Base-by-base conservation (phyloP, 2,797 vertebrate species). In the Cyclura pinguis region DNA sequence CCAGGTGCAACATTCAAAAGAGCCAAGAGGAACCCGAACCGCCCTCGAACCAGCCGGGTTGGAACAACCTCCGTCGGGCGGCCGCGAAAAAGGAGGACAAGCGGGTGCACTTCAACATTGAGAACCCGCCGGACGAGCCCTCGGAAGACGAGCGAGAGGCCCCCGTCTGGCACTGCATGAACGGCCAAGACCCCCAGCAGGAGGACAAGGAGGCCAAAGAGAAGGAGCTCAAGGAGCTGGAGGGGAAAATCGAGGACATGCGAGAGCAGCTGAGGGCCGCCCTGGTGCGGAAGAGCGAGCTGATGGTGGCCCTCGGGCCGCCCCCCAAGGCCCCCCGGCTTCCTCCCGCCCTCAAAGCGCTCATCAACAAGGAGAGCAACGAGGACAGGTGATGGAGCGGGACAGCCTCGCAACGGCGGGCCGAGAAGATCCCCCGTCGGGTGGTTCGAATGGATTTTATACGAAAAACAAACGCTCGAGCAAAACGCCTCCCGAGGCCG, bases 191-290 rank as follows among this genome's bases (percentile, higher is more conserved):
- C 0, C 93, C 9, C 3, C 92, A 42, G 59, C 67, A 90, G 7
- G 85, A 10, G 0, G 29, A 67, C 18, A 76, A 91, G 0, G 80
- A 2, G 0, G 82, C 85, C 0, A 9, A 55, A 0, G 89, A 94
- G 1, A 92, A 86, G 0, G 98, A 99, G 94, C 96, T 98, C 22
- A 95, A 94, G 93, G 97, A 98, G 92, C 97, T 99, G 84, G 98
- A 98, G 93, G 94, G 93, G 55, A 96, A 96, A 91, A 99, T 99
- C 0, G 95, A 97, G n/a, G 95, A 91, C 16, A 97, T 98, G 89
- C 97, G 97, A 2, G 97, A 97, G 0, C 97, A 97, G 91, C 96
- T 99, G 83, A 96, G 95, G 1, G 91, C 89, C 0, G 98, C 98
- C 2, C 95, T 99, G 93, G 91, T 96, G 80, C 96, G 98, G 92